A percentile compares a stretch with the other conserved stretches of the same genome.
phyloP scores from a whole-genome alignment of 2,888 invertebrate species.

The Tetrapedia diversipes region DNA sequence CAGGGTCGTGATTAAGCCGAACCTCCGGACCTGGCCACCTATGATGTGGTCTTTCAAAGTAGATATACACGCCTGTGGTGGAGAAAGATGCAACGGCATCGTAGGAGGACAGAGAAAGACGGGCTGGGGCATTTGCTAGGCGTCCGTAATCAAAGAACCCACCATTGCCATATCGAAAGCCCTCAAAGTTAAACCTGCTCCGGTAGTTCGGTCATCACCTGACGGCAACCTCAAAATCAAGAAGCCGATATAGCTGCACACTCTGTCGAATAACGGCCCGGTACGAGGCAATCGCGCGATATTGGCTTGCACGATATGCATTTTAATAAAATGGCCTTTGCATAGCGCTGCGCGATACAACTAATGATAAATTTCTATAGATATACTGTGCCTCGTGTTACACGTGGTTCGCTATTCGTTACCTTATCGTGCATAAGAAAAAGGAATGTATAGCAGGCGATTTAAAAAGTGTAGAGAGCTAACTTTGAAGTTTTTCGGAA shows the following conservation, averaged over 20 bases:
- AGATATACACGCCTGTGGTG: constrained; percentile 28
- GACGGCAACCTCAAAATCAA: constrained; percentile 50
- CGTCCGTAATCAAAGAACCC: constrained; percentile 62
- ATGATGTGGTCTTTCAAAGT: constrained; percentile 71
- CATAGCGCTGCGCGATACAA: background rate
- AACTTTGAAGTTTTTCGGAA: too few species aligned
- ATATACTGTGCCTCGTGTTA: too few species aligned
- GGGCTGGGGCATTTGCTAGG: constrained; percentile 49
- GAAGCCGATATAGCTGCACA: constrained; percentile 35
- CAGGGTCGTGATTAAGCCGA: constrained; percentile 63
- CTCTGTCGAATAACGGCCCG: background rate
- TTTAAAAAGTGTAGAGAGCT: too few species aligned
- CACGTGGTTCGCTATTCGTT: too few species aligned
- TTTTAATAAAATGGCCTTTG: constrained; percentile 4
- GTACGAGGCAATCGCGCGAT: constrained; percentile 3
- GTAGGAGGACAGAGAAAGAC: constrained; percentile 48
- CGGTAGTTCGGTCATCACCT: constrained; percentile 34
- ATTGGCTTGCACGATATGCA: constrained; percentile 15
- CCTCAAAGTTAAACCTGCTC: constrained; percentile 59
- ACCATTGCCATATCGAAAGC: constrained; percentile 58
- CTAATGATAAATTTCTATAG: background rate
- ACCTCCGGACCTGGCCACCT: constrained; percentile 60
- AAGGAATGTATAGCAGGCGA: too few species aligned
- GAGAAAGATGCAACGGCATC: constrained; percentile 34
- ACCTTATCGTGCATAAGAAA: too few species aligned